A percentile compares a stretch with the other conserved stretches of the same genome.
Conservation (phyloP, 53 echinoderm and acorn worm species). For the Stichopus horrens region DNA sequence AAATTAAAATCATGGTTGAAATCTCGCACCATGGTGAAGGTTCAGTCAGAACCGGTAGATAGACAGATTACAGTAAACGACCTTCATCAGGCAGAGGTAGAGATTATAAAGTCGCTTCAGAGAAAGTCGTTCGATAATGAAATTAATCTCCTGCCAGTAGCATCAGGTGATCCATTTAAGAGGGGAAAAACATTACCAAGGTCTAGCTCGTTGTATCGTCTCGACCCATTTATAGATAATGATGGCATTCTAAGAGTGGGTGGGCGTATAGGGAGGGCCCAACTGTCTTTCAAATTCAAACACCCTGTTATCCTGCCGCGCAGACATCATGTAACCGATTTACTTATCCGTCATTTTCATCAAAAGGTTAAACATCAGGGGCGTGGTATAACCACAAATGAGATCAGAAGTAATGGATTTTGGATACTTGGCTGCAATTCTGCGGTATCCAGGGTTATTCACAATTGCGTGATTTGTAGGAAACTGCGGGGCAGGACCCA, state of each 20-base stretch:
- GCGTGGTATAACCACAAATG: constrained; percentile 47
- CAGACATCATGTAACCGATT: constrained; percentile 1
- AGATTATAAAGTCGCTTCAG: not conserved
- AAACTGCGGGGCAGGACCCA: constrained; percentile 34
- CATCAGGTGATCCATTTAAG: not conserved
- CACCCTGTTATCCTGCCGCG: not conserved
- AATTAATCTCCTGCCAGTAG: not conserved
- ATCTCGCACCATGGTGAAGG: not conserved
- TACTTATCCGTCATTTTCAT: constrained; percentile 36
- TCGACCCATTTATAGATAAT: not conserved
- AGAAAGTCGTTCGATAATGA: not conserved
- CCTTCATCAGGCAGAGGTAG: not conserved
- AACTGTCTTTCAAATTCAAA: not conserved
- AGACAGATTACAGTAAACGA: not conserved
- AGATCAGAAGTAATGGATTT: constrained; percentile 36
- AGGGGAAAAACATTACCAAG: not conserved
- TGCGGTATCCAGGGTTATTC: not conserved
- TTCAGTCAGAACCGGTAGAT: not conserved
- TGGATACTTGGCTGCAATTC: constrained; percentile 62
- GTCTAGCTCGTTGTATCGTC: not conserved
- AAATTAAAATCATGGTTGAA: not conserved
- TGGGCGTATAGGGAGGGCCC: not conserved
- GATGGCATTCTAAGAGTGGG: constrained; percentile 14
- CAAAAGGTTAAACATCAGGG: constrained; percentile 41
- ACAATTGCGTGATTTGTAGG: constrained; percentile 55